Conservation (phyloP, 2,888 invertebrate species). For the Noctua pronuba region DNA sequence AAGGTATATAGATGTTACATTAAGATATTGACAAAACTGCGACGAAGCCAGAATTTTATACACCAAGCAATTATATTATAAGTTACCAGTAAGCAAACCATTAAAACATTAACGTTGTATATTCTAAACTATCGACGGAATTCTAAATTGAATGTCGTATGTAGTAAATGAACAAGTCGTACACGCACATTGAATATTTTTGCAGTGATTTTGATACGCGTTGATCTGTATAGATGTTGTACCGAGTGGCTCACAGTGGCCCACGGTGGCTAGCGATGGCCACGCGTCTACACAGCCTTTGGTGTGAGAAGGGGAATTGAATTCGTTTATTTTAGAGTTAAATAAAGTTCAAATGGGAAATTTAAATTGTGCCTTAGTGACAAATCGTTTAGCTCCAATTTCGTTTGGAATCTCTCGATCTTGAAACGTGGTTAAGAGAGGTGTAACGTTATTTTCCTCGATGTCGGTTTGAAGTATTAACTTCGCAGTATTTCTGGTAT, state of each 20-base stretch:
- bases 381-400: conserved; percentile 83
- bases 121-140: conserved; percentile 69
- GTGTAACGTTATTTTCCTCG: conserved; percentile 67
- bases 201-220: conserved; percentile 70
- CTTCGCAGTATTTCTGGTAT: conserved; percentile 73
- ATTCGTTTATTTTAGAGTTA: conserved; percentile 85
- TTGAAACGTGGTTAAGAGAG: conserved; percentile 68
- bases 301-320: conserved; percentile 78
- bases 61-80: conserved; percentile 58
- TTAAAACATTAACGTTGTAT: conserved; percentile 60
- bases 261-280: conserved; percentile 18
- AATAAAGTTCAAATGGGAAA: conserved; percentile 89
- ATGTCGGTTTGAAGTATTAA: conserved; percentile 71
- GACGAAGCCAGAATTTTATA: conserved; percentile 54
- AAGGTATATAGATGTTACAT: conserved; percentile 33
- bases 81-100: conserved; percentile 63
- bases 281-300: conserved; percentile 38
- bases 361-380: conserved; percentile 90
- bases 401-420: conserved; percentile 78
- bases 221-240: conserved; percentile 63
- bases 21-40: conserved; percentile 29
- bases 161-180: conserved; percentile 63
- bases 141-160: conserved; percentile 68
- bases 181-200: conserved; percentile 72
- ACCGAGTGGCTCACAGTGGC: conserved; percentile 34